phyloP scores from a whole-genome alignment of 2,113 vertebrate species.

The Coreoperca whiteheadi region DNA sequence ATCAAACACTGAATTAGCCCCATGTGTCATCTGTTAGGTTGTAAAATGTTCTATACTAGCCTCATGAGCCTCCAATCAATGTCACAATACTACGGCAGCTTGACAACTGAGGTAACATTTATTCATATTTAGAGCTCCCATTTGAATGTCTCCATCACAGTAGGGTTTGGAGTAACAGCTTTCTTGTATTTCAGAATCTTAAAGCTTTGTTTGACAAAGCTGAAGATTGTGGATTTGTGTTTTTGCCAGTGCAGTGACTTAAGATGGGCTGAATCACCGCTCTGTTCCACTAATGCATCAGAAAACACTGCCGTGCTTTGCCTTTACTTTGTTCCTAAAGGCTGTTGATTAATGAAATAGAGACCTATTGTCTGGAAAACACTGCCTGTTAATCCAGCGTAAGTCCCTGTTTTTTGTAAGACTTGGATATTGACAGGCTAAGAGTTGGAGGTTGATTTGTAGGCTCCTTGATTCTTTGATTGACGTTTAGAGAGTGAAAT shows the following conservation, averaged over 20 bases:
- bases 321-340: conserved; percentile 58
- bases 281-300: conserved; percentile 64
- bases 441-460: conserved; percentile 52
- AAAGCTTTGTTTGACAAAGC: conserved; percentile 65
- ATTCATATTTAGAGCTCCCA: conserved; percentile 20
- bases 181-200: conserved; percentile 42
- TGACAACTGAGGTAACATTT: conserved; percentile 11
- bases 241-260: conserved; percentile 59
- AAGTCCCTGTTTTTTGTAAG: conserved; percentile 36
- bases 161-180: conserved; percentile 21
- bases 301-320: conserved; percentile 49
- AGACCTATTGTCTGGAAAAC: conserved; percentile 67
- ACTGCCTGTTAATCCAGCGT: conserved; percentile 67
- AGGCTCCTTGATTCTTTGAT: conserved; percentile 64
- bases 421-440: conserved; percentile 60
- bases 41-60: conserved; percentile 7
- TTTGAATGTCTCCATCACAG: neutral
- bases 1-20: neutral
- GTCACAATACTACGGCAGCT: neutral
- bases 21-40: conserved; percentile 1
- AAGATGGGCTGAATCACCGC: conserved; percentile 58
- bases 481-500: conserved; percentile 64
- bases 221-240: conserved; percentile 59
- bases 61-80: conserved; percentile 7
- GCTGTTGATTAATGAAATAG: conserved; percentile 66